phyloP scores from a whole-genome alignment of 2,888 invertebrate genomes.

The Cabera pusaria region DNA sequence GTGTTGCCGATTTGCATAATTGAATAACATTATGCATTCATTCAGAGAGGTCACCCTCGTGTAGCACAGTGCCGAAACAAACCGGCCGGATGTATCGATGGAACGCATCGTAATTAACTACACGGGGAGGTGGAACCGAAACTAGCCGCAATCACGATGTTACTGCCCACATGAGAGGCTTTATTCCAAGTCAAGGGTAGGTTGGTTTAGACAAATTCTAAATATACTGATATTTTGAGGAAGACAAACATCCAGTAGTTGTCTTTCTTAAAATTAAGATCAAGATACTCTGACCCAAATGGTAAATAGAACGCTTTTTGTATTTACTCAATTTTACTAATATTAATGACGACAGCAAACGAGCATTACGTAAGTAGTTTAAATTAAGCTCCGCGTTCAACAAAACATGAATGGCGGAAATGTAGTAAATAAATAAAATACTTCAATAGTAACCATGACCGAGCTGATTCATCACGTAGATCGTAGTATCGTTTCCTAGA shows the following conservation, averaged over 20 bases:
- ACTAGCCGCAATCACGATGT: constrained; percentile 17
- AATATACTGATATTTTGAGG: too few relatives aligned
- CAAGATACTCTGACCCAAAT: too few relatives aligned
- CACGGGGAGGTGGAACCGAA: constrained; percentile 26
- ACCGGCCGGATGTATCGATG: constrained; percentile 42
- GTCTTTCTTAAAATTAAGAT: too few relatives aligned
- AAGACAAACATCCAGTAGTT: too few relatives aligned
- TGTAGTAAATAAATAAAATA: constrained; percentile 18
- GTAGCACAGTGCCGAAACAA: constrained; percentile 54
- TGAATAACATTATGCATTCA: constrained; percentile 77
- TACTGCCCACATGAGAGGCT: not conserved
- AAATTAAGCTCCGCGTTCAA: too few relatives aligned
- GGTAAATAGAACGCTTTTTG: too few relatives aligned
- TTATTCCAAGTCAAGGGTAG: not conserved
- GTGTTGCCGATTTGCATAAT: constrained; percentile 67
- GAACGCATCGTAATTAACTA: constrained; percentile 31
- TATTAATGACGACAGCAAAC: too few relatives aligned
- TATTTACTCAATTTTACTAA: too few relatives aligned
- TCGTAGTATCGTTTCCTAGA: constrained; percentile 48
- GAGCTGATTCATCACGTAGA: constrained; percentile 20
- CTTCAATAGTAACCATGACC: constrained; percentile 29
- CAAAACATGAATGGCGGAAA: constrained; percentile 3
- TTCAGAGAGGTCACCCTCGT: constrained; percentile 65
- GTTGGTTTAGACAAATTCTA: not conserved
- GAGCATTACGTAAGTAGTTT: too few relatives aligned